A percentile compares a stretch with the other conserved stretches of the same genome.
These are phyloP conservation scores for Ctenoplectra terminalis DNA, from an alignment of 1,140 invertebrate species.

Conservation along the genomic window DNA sequence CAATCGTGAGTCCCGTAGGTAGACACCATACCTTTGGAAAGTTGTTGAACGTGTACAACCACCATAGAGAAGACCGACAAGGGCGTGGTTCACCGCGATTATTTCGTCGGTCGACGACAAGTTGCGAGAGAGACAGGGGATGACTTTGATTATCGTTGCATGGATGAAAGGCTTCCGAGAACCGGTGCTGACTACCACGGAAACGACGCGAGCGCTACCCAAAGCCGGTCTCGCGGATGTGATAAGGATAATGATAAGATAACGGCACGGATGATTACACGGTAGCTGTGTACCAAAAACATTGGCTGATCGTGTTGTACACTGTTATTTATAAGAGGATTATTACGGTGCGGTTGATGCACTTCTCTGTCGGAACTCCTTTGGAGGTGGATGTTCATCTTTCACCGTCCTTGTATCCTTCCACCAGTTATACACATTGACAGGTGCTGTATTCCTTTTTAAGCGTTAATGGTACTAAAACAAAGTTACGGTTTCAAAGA, in stretches of 20 bases:
- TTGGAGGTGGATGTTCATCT: too few species aligned
- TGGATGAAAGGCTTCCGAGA: not conserved
- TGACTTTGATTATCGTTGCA: slow-evolving; percentile 4
- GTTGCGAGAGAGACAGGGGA: not conserved
- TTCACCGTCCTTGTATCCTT: not conserved
- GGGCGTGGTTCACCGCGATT: slow-evolving; percentile 70
- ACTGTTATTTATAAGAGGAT: slow-evolving; percentile 2
- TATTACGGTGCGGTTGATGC: not conserved
- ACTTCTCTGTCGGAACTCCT: not conserved
- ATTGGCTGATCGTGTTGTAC: not conserved
- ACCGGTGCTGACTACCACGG: slow-evolving; percentile 10
- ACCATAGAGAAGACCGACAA: slow-evolving; percentile 4
- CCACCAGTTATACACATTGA: too few species aligned
- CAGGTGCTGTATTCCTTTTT: not conserved
- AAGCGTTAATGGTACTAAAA: not conserved
- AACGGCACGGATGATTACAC: not conserved
- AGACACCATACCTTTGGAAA: slow-evolving; percentile 62
- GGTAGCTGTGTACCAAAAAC: not conserved
- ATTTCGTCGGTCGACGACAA: slow-evolving; percentile 46
- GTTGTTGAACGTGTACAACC: not conserved
- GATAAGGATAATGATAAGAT: slow-evolving; percentile 23
- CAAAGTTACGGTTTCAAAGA: not conserved
- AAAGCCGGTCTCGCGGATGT: not conserved
- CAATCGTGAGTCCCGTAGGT: slow-evolving; percentile 60
- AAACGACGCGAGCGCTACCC: not conserved